phyloP scores from a whole-genome alignment of 1,140 invertebrate species.

The Drosophila nannoptera region DNA sequence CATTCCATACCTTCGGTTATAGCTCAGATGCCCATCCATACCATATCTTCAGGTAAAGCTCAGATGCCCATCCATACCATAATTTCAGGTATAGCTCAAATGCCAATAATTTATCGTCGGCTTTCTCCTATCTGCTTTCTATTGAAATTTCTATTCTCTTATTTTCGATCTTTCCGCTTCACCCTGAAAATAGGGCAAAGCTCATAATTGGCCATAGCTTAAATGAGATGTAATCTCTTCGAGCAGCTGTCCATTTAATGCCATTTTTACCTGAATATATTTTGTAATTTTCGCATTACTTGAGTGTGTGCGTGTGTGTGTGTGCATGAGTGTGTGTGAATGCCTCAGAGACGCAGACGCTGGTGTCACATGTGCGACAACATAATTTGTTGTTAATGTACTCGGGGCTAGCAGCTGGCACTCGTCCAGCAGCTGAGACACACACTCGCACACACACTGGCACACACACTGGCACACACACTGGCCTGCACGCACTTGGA shows the following conservation, averaged over 20 bases:
- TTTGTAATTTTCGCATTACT: not conserved
- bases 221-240: slow-evolving; percentile 3
- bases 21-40: no score
- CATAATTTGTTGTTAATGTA: slow-evolving; percentile 75
- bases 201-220: not conserved
- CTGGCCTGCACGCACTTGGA: not conserved
- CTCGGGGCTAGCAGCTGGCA: slow-evolving; percentile 32
- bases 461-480: slow-evolving; percentile 12
- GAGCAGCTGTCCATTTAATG: slow-evolving; percentile 6
- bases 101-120: no score
- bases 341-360: slow-evolving; percentile 26
- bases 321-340: not conserved
- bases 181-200: not conserved
- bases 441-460: slow-evolving; percentile 3
- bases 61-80: no score
- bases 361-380: slow-evolving; percentile 44
- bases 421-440: slow-evolving; percentile 48
- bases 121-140: no score
- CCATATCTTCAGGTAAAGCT: no score
- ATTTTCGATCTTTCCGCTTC: not conserved
- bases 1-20: no score
- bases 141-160: not conserved
- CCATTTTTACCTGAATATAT: slow-evolving; percentile 11
- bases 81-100: no score
- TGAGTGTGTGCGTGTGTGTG: not conserved